Percentiles rank a stretch among this genome's conserved stretches.
Conservation (phyloP, 2,888 invertebrate species). For the Acronicta alni region DNA sequence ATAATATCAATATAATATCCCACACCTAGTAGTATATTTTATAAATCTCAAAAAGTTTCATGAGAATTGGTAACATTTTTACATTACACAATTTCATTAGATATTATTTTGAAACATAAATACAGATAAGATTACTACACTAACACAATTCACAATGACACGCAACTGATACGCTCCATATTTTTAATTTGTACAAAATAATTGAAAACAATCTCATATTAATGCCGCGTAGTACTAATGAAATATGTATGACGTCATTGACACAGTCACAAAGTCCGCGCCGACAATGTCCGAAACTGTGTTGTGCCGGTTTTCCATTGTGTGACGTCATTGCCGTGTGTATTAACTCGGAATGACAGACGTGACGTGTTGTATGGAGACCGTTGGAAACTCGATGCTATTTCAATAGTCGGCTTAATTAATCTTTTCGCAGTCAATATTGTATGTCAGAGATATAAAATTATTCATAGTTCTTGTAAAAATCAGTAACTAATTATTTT, state of each 20-base stretch:
- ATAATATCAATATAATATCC: no score
- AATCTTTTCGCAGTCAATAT: slow-evolving; percentile 1
- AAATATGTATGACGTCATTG: slow-evolving; percentile 49
- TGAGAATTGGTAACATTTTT: no score
- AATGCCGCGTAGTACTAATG: slow-evolving; percentile 18
- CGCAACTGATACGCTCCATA: slow-evolving; percentile 10
- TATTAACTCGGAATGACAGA: slow-evolving; percentile 34
- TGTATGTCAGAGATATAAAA: not conserved
- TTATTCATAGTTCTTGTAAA: not conserved
- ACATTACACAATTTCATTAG: no score
- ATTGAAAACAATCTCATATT: slow-evolving; percentile 35
- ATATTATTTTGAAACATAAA: no score
- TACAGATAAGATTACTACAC: no score
- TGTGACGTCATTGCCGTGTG: slow-evolving; percentile 25
- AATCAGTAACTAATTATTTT: no score
- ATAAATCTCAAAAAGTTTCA: no score
- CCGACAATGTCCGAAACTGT: slow-evolving; percentile 30
- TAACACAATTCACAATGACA: not conserved
- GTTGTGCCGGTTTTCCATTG: slow-evolving; percentile 24
- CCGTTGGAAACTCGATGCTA: slow-evolving; percentile 12
- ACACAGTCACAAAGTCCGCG: slow-evolving; percentile 15
- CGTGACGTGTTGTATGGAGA: slow-evolving; percentile 24
- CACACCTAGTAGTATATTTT: no score
- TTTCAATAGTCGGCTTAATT: slow-evolving; percentile 20
- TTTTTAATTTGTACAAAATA: slow-evolving; percentile 25